Conservation (phyloP, 2,888 invertebrate genomes). For the Drosophila yooni region DNA sequence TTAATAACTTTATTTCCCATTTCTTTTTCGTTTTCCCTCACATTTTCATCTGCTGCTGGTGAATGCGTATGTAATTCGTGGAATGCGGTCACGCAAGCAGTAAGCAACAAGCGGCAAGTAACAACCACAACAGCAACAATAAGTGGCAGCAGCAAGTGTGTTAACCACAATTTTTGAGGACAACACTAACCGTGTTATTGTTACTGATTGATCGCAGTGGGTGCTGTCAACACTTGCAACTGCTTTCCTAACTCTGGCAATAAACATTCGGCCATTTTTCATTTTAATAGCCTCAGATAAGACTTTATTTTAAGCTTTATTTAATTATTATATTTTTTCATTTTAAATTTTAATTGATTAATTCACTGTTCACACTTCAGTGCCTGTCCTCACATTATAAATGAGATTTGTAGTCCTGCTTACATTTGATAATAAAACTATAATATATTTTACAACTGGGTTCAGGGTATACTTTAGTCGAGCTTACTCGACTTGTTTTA, state of each 20-base stretch:
- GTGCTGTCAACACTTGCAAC: constrained; percentile 5
- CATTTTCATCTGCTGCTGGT: constrained; percentile 21
- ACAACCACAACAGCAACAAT: constrained; percentile 16
- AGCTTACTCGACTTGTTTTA: neutral
- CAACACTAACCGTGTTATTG: constrained; percentile 18
- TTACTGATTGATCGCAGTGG: neutral
- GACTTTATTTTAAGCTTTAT: neutral
- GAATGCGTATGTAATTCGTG: constrained; percentile 40
- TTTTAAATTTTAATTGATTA: neutral
- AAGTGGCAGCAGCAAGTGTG: constrained; percentile 25
- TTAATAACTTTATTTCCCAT: constrained; percentile 57
- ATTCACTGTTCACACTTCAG: neutral
- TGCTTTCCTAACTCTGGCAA: neutral
- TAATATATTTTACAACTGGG: neutral
- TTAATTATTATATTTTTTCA: neutral
- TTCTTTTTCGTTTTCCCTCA: constrained; percentile 1
- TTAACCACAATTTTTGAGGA: constrained; percentile 30
- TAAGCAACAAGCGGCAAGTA: constrained; percentile 22
- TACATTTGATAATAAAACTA: neutral
- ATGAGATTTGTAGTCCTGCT: neutral
- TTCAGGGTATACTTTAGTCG: neutral
- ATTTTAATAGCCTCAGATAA: neutral
- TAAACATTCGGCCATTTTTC: neutral
- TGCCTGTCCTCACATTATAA: neutral
- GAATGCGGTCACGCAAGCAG: constrained; percentile 59